Evolutionary conservation across 2,797 vertebrate genomes (phyloP).

Genomic region (Falco concolor): DNA sequence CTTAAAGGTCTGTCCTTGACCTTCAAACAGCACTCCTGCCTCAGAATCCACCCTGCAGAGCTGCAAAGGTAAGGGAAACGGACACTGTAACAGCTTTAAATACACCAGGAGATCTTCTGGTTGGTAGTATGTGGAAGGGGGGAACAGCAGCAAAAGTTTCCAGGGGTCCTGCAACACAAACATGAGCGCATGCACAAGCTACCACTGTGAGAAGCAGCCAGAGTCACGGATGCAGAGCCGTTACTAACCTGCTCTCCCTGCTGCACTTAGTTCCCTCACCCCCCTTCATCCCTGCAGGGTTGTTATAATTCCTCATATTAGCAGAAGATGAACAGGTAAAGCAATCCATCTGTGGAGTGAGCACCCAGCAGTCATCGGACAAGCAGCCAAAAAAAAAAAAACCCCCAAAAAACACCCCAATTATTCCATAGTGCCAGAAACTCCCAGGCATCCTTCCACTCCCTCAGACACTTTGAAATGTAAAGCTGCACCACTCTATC

Average conservation of each 20-base stretch:
- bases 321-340: slow-evolving; percentile 24
- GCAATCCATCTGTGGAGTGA: not conserved
- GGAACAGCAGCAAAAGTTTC: not conserved
- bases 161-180: not conserved
- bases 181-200: not conserved
- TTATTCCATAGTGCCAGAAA: not conserved
- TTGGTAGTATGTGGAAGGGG: not conserved
- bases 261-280: not conserved
- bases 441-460: not conserved
- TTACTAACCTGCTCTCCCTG: not conserved
- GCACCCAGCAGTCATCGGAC: not conserved
- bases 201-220: not conserved
- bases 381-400: not conserved
- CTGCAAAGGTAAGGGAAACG: not conserved
- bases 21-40: not conserved
- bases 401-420: not conserved
- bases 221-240: not conserved
- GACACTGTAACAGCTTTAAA: not conserved
- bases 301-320: slow-evolving; percentile 23
- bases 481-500: slow-evolving; percentile 7
- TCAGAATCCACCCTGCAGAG: not conserved
- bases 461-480: slow-evolving; percentile 35
- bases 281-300: not conserved
- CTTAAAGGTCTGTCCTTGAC: not conserved
- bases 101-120: not conserved